Evolutionary conservation across 2,113 vertebrate species (phyloP).

Genomic region (Synchiropus splendidus): DNA sequence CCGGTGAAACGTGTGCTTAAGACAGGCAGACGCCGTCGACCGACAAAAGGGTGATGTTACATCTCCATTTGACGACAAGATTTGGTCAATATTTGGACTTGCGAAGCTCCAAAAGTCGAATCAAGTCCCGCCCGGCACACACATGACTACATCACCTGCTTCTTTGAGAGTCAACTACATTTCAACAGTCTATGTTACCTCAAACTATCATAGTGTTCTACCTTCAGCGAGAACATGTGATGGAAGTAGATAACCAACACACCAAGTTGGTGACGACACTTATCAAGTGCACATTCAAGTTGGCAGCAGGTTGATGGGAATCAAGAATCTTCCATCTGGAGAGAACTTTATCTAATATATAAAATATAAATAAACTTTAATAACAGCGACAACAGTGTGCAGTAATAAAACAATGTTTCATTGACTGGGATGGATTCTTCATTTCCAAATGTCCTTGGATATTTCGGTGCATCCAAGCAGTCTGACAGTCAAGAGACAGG

Average conservation of each 20-base stretch:
- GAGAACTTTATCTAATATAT: slow-evolving; percentile 21
- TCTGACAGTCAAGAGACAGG: no score
- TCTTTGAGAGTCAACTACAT: no score
- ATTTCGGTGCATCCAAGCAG: no score
- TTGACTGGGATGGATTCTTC: slow-evolving; percentile 20
- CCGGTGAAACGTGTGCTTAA: background rate
- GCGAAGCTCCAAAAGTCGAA: no score
- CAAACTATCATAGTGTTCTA: no score
- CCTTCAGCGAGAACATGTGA: no score
- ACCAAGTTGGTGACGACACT: no score
- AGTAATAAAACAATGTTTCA: slow-evolving; percentile 21
- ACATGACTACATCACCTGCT: no score
- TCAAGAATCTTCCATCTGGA: slow-evolving; percentile 39
- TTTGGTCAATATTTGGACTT: background rate
- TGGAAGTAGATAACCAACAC: no score
- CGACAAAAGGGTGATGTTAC: background rate
- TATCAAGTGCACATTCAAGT: slow-evolving; percentile 14
- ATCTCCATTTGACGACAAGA: background rate
- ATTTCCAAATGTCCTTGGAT: slow-evolving; percentile 1
- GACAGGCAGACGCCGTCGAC: no score
- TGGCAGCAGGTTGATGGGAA: slow-evolving; percentile 49
- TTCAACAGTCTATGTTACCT: no score
- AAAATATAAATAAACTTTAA: slow-evolving; percentile 54
- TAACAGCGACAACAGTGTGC: slow-evolving; percentile 11
- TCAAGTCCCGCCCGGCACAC: no score